Conservation (phyloP, 1,140 invertebrate genomes). For the Euura lappo region DNA sequence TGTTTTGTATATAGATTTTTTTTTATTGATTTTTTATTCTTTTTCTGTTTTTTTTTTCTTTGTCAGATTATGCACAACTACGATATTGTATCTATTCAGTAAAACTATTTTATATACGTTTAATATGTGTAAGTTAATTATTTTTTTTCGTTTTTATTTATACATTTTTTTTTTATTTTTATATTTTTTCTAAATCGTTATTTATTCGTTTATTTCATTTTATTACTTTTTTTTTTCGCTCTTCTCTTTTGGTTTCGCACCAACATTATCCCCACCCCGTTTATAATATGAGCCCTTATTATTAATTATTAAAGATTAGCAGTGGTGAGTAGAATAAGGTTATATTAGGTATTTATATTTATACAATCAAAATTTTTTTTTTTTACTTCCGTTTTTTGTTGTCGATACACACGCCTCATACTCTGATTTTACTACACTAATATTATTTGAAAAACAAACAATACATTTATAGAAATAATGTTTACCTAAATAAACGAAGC, state of each 20-base stretch:
- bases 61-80: conserved; percentile 11
- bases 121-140: conserved; percentile 15
- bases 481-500: too few species aligned
- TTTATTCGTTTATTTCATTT: conserved; percentile 42
- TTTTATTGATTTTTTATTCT: conserved; percentile 18
- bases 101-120: not conserved
- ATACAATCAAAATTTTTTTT: conserved; percentile 18
- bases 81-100: conserved; percentile 2
- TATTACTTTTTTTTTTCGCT: too few species aligned
- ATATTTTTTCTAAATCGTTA: not conserved
- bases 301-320: conserved; percentile 45
- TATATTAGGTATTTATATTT: conserved; percentile 36
- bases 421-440: too few species aligned
- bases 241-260: conserved; percentile 26
- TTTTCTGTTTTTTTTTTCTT: conserved; percentile 15
- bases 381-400: too few species aligned
- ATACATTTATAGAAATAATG: too few species aligned
- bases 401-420: not conserved
- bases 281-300: conserved; percentile 41
- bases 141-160: conserved; percentile 41
- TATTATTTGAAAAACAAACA: too few species aligned
- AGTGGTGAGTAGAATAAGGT: conserved; percentile 33
- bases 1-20: conserved; percentile 22
- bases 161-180: conserved; percentile 30
- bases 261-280: conserved; percentile 39